Base-by-base conservation (phyloP, 2,797 vertebrate species). In the Phrynocephalus guinanensis region DNA sequence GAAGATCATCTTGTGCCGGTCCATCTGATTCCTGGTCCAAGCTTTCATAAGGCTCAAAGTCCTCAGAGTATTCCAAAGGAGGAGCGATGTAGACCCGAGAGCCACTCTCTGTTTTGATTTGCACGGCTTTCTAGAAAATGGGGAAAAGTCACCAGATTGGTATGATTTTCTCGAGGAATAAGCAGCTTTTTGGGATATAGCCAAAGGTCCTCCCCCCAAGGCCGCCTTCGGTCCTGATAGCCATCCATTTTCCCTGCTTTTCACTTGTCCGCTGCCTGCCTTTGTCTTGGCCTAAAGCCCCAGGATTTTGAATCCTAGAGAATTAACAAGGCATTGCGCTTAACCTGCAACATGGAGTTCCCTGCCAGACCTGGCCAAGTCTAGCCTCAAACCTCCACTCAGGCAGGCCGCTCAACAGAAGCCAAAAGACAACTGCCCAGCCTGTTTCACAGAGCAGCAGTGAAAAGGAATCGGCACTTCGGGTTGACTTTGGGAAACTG, bases 91-190 rank as follows among this genome's bases (percentile, higher is more conserved):
- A 94, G 90, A 99, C 95, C 89, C 93, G 95, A 0, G 79, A 79
- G 78, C 98, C 99, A 20, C 94, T 91, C 94, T 99, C 98, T n/a
- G 98, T 97, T 95, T 97, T 98, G 96, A 99, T 98, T 52, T 96
- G 96, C 94, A 99, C 95, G 0, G 98, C 96, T 93, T 97, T 96
- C 99, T 99, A 93, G 30, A 82, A 86, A 90, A 82, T 92, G 81
- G 87, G 91, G 82, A 79, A 72, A 52, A 18, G 22, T 15, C 38
- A 66, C 52, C 7, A 5, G 7, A 9, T 50, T 11, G 52, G n/a
- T 9, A 6, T 63, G n/a, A 28, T 56, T 52, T 3, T 56, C 63
- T 84, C 48, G 26, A 72, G 84, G 38, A 56, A 56, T 56, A 56
- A 56, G 52, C 52, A 56, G 52, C 52, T 56, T 13, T 44, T 56